phyloP scores from a whole-genome alignment of 2,797 vertebrate species.

The Sebastes baramenuke region DNA sequence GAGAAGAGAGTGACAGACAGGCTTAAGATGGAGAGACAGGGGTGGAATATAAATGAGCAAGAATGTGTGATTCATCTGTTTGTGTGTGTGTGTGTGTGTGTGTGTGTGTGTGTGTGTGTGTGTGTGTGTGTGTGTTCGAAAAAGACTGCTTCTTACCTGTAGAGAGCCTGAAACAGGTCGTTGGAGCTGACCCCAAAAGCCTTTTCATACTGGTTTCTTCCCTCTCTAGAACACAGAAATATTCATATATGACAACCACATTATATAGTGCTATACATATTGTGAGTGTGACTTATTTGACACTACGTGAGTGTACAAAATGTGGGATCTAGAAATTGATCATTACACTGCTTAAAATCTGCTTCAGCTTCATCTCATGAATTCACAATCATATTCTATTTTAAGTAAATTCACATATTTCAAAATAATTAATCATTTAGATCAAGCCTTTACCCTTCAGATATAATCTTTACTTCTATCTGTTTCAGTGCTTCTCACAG shows the following conservation, averaged over 20 bases:
- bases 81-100: no score
- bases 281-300: background rate
- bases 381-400: background rate
- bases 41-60: slow-evolving; percentile 51
- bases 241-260: background rate
- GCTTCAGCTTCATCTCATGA: background rate
- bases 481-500: background rate
- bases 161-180: slow-evolving; percentile 88
- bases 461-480: background rate
- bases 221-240: slow-evolving; percentile 82
- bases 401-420: background rate
- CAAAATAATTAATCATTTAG: background rate
- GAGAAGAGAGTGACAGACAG: slow-evolving; percentile 29
- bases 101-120: no score
- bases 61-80: slow-evolving; percentile 17
- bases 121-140: background rate
- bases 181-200: slow-evolving; percentile 84
- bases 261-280: background rate
- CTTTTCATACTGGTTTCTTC: slow-evolving; percentile 87
- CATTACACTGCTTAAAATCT: background rate
- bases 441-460: background rate
- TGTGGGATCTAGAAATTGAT: background rate
- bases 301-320: background rate
- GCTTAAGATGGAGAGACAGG: slow-evolving; percentile 37
- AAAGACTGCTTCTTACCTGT: slow-evolving; percentile 83